These are phyloP conservation scores for Parnassius apollo DNA, from an alignment of 2,888 invertebrate species.

Conservation along the genomic window DNA sequence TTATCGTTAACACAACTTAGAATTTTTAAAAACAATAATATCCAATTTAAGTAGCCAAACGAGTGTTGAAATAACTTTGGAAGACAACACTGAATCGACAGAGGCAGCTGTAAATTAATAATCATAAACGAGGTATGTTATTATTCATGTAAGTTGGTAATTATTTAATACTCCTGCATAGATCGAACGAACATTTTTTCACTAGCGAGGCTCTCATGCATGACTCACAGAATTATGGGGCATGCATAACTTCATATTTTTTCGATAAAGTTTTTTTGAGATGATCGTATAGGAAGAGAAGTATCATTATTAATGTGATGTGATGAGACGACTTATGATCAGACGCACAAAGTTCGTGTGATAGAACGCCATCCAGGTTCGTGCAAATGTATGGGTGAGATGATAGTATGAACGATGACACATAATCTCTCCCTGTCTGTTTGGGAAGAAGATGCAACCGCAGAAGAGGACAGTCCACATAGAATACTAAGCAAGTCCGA, in stretches of 20 bases:
- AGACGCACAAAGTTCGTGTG: slow-evolving; percentile 44
- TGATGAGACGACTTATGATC: slow-evolving; percentile 59
- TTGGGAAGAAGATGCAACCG: slow-evolving; percentile 64
- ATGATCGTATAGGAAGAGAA: slow-evolving; percentile 48
- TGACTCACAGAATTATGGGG: slow-evolving; percentile 48
- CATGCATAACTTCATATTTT: slow-evolving; percentile 61
- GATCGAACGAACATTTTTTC: slow-evolving; percentile 40
- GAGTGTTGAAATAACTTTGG: slow-evolving; percentile 27
- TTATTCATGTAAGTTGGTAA: slow-evolving; percentile 37
- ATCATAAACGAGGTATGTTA: slow-evolving; percentile 29
- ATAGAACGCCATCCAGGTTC: slow-evolving; percentile 55
- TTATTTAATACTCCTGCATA: slow-evolving; percentile 38
- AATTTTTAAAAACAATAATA: slow-evolving; percentile 17
- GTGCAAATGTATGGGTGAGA: slow-evolving; percentile 64
- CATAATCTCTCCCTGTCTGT: slow-evolving; percentile 65
- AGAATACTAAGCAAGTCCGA: slow-evolving; percentile 61
- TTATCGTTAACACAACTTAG: slow-evolving; percentile 1
- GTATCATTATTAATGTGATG: slow-evolving; percentile 56
- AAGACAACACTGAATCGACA: slow-evolving; percentile 35
- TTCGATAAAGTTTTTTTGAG: slow-evolving; percentile 48
- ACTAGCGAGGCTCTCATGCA: slow-evolving; percentile 58
- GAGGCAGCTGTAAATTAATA: slow-evolving; percentile 18
- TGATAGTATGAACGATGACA: slow-evolving; percentile 60
- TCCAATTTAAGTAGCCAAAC: slow-evolving; percentile 27
- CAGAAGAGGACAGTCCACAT: slow-evolving; percentile 67